These are phyloP conservation scores for Helogale parvula DNA, from an alignment of 2,113 vertebrate genomes.

Conservation along the genomic window DNA sequence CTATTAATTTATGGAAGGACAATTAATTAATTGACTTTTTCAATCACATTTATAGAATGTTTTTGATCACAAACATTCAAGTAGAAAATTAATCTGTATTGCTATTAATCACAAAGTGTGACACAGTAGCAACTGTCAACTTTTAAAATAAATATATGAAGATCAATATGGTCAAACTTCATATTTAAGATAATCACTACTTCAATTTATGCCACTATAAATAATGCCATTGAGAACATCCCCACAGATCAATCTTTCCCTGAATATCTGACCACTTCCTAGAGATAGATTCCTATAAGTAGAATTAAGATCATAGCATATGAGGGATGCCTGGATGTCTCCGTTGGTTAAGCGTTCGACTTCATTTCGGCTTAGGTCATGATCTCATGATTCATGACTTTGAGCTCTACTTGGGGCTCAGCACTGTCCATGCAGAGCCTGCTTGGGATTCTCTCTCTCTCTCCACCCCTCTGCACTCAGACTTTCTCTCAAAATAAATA, in stretches of 20 bases:
- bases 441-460: no score
- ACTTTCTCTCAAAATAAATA: no score
- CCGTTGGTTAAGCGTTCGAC: neutral
- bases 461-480: accelerated
- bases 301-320: conserved; percentile 11
- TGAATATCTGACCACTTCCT: neutral
- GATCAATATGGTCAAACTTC: neutral
- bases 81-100: neutral
- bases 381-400: no score
- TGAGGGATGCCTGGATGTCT: neutral
- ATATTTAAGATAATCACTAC: conserved; percentile 10
- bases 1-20: neutral
- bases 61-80: conserved; percentile 24
- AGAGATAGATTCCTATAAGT: neutral
- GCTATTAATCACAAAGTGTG: neutral
- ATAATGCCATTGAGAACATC: neutral
- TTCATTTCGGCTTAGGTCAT: no score
- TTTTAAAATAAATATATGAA: conserved; percentile 14
- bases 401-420: no score
- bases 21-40: neutral
- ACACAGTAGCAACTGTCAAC: neutral
- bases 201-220: conserved; percentile 43
- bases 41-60: neutral
- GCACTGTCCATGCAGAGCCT: no score
- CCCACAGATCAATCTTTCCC: neutral